Evolutionary conservation across 1,140 invertebrate species (phyloP), one percentile per base, ranked within the genome.

Genomic region (Magallana gigas): DNA sequence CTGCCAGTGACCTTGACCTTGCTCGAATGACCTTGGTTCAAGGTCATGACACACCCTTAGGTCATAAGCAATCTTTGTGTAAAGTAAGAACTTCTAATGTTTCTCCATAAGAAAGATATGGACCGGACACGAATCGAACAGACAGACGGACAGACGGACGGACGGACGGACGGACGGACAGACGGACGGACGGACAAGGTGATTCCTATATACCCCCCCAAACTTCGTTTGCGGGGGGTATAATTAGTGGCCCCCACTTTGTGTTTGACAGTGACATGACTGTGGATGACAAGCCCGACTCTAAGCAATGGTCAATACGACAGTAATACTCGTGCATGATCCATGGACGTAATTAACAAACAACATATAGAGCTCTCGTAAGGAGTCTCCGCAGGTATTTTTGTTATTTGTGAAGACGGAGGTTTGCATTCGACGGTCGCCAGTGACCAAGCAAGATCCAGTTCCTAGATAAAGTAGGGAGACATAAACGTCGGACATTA

Each of bases 321-420:
- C 68, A 76, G 8, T 18, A 23, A 62, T 8, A 29, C 68, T 76
- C 18, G 8, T 11, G 68, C 36, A 76, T 76, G 68, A 76, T 76
- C 23, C 68, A 76, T 76, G 68, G 36, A 76, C 36, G 14, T 76
- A 29, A 76, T 76, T 29, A 76, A 76, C 68, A 36, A 76, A 29
- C 68, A 76, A 76, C 60, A 64, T 76, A 29, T 29, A 76, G 36
- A 76, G 36, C 8, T 23, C 23, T 12, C 36, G 68, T 76, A 11
- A 12, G 68, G 68, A 76, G 68, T 11, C 68, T 76, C 68, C 68
- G 36, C 68, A 76, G 68, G 68, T 76, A 76, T 76, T 76, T 76
- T 23, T 76, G 23, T 76, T 29, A 76, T 76, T 36, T 76, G 68
- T 76, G 29, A 76, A 23, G 68, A 76, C 23, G 11, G 23, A 18